phyloP scores from a whole-genome alignment of 2,888 invertebrate genomes.

The Protodeltote pygarga region DNA sequence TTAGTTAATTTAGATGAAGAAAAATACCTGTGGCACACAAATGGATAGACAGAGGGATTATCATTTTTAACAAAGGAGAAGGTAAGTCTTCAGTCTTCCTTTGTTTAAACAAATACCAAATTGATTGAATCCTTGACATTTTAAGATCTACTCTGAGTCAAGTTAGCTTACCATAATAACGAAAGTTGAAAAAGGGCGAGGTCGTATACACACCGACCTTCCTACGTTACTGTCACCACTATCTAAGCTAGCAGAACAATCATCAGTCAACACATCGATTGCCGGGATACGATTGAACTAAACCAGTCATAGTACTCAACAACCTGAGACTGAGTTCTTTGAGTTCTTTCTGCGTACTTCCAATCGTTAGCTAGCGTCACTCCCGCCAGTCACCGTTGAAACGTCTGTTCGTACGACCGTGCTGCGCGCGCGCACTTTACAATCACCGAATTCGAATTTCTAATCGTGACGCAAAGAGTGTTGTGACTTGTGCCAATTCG shows the following conservation, averaged over 20 bases:
- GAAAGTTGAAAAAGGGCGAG: constrained; percentile 53
- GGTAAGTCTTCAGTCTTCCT: constrained; percentile 16
- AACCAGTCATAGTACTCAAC: constrained; percentile 73
- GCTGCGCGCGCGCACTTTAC: constrained; percentile 59
- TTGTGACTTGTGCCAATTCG: constrained; percentile 65
- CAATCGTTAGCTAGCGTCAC: constrained; percentile 40
- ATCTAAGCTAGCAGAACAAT: constrained; percentile 40
- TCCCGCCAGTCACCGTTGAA: constrained; percentile 73
- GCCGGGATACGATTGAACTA: constrained; percentile 63
- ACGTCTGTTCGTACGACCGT: constrained; percentile 62
- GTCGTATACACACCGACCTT: constrained; percentile 32
- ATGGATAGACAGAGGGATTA: not conserved
- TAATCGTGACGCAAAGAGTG: constrained; percentile 67
- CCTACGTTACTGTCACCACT: constrained; percentile 38
- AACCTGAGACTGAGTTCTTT: constrained; percentile 65
- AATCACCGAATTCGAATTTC: constrained; percentile 58
- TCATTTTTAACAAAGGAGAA: not conserved
- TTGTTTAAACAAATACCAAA: constrained; percentile 39
- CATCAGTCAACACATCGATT: constrained; percentile 67
- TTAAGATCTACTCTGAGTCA: constrained; percentile 34
- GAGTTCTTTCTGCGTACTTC: constrained; percentile 51
- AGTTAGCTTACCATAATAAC: constrained; percentile 23
- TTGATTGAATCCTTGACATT: constrained; percentile 46
- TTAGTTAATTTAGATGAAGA: too few relatives aligned
- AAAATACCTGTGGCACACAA: not conserved